Percentiles rank a stretch among this genome's conserved stretches.
Evolutionary conservation across 1,140 invertebrate genomes (phyloP).

Genomic region (Drosophila biarmipes): DNA sequence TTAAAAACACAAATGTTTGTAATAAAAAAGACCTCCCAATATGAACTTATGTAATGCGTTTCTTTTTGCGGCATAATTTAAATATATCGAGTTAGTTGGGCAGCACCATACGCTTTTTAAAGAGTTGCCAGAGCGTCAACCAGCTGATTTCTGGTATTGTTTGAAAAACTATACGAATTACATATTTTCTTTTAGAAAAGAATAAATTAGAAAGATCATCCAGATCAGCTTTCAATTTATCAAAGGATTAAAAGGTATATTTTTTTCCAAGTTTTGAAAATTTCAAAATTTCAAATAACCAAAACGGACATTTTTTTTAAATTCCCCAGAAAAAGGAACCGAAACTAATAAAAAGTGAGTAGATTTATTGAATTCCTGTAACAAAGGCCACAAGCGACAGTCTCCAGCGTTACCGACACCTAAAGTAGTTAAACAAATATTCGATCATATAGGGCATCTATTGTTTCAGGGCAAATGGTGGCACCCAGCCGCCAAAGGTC

Average conservation of each 20-base stretch:
- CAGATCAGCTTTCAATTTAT: no score
- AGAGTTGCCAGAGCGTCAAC: neutral
- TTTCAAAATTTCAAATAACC: no score
- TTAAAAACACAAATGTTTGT: no score
- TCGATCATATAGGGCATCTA: constrained; percentile 11
- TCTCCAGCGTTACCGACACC: constrained; percentile 53
- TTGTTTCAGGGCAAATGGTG: constrained; percentile 85
- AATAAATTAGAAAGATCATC: no score
- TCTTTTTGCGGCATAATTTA: neutral
- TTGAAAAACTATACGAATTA: no score
- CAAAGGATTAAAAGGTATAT: no score
- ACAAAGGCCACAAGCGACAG: constrained; percentile 40
- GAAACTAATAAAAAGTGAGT: neutral
- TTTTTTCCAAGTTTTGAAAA: no score
- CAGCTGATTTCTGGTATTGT: constrained; percentile 5
- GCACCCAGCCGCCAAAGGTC: constrained; percentile 93
- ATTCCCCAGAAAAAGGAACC: neutral
- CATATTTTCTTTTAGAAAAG: no score
- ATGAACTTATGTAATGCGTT: no score
- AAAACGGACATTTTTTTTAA: no score
- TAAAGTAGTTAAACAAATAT: constrained; percentile 4
- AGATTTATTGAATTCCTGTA: constrained; percentile 31
- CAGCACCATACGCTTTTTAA: neutral
- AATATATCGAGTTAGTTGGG: neutral
- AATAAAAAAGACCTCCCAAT: no score